phyloP scores from a whole-genome alignment of 2,113 vertebrate genomes.

The Axis porcinus region DNA sequence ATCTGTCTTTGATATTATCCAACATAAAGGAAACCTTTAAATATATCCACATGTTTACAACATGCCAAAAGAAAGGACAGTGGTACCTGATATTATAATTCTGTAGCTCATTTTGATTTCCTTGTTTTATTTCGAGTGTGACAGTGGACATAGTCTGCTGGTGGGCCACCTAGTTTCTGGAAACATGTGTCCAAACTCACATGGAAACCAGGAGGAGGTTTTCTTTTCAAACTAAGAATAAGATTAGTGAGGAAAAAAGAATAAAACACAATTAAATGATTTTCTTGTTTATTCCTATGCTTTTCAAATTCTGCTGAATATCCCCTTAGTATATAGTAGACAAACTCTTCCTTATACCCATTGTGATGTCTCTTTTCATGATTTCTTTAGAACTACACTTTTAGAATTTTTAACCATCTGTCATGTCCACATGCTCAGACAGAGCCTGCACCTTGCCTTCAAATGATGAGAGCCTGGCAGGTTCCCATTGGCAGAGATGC shows the following conservation, averaged over 20 bases:
- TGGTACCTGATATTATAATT: constrained; percentile 4
- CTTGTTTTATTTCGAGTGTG: constrained; percentile 33
- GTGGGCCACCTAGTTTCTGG: not conserved
- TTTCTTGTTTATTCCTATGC: not conserved
- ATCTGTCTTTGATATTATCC: constrained; percentile 63
- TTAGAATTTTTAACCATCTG: not conserved
- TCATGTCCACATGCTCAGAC: not conserved
- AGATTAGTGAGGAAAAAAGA: constrained; percentile 26
- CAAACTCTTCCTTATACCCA: not conserved
- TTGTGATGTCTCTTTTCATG: not conserved
- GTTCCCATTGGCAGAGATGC: not conserved
- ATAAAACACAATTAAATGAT: not conserved
- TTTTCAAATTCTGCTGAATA: constrained; percentile 10
- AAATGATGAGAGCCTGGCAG: not conserved
- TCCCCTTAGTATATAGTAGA: not conserved
- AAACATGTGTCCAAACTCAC: not conserved
- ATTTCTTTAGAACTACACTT: not conserved
- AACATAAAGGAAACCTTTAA: constrained; percentile 61
- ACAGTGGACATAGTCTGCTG: not conserved
- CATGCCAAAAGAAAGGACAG: not conserved
- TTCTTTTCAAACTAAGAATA: constrained; percentile 45
- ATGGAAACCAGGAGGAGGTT: not conserved
- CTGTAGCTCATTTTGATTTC: not conserved
- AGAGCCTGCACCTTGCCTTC: not conserved
- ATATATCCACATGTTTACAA: constrained; percentile 49